Percentiles rank a stretch among this genome's conserved stretches.
These are phyloP conservation scores for Aricia agestis DNA, from an alignment of 1,140 invertebrate genomes.

Conservation along the genomic window DNA sequence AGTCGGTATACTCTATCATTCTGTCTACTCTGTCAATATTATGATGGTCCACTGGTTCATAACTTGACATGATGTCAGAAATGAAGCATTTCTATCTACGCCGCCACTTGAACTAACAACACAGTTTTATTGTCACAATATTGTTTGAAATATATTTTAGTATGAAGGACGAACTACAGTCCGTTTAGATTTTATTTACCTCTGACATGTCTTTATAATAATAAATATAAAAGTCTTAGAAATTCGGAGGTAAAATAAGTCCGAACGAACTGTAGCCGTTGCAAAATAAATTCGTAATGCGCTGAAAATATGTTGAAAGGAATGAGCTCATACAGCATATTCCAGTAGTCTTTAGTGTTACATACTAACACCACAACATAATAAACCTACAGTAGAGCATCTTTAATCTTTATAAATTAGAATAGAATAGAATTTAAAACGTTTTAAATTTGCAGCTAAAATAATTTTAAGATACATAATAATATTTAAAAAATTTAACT, in stretches of 20 bases:
- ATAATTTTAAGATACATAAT: no score
- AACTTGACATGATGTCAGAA: not conserved
- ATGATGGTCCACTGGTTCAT: no score
- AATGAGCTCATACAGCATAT: not conserved
- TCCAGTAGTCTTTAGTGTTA: not conserved
- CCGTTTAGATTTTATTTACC: not conserved
- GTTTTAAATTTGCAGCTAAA: no score
- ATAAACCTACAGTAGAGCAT: not conserved
- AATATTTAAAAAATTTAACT: no score
- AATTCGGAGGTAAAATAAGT: not conserved
- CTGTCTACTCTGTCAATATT: no score
- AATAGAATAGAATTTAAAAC: no score
- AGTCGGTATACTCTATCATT: no score
- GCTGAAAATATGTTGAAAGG: not conserved
- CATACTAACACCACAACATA: not conserved
- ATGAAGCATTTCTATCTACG: slow-evolving; percentile 32
- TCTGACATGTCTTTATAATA: not conserved
- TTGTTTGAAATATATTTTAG: not conserved
- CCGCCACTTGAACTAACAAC: slow-evolving; percentile 36
- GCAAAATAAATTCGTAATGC: not conserved
- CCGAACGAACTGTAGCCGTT: not conserved
- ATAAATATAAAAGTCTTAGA: not conserved
- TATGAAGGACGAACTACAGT: not conserved
- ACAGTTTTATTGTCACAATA: not conserved
- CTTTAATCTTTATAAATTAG: no score